Evolutionary conservation across 1,140 invertebrate genomes (phyloP).

Genomic region (Conus ventricosus): DNA sequence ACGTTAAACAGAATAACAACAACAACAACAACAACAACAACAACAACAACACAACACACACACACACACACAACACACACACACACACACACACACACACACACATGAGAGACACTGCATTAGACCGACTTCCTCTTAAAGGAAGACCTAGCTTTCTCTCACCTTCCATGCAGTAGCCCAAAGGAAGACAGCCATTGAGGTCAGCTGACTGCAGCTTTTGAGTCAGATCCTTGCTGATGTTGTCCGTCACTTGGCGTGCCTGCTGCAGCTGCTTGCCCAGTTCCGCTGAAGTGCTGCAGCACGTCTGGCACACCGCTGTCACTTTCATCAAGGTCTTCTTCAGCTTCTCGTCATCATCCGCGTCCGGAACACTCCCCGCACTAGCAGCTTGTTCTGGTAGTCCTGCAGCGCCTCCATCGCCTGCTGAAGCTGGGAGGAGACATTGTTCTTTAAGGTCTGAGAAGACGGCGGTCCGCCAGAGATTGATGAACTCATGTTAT

Average conservation of each 20-base stretch:
- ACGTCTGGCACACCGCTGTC: not conserved
- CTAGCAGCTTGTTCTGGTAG: not conserved
- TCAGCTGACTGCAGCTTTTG: conserved; percentile 4
- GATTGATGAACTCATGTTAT: not conserved
- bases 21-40: no score
- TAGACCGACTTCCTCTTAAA: no score
- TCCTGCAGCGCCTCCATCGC: conserved; percentile 10
- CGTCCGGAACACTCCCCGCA: not conserved
- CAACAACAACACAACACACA: no score
- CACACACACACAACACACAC: no score
- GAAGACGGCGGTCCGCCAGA: not conserved
- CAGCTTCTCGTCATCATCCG: not conserved
- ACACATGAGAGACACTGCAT: no score
- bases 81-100: no score
- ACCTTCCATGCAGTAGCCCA: conserved; percentile 10
- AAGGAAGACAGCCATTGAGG: not conserved
- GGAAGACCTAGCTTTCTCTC: not conserved
- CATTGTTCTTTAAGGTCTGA: not conserved
- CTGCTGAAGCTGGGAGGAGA: not conserved
- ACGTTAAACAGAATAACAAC: no score
- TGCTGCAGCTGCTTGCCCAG: not conserved
- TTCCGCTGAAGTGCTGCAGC: not conserved
- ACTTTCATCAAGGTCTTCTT: not conserved
- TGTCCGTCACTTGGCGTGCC: not conserved
- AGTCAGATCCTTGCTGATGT: not conserved